A percentile compares a stretch with the other conserved stretches of the same genome.
Conservation (phyloP, 92 coral and sea anemone genomes). For the Actinostola sp. region DNA sequence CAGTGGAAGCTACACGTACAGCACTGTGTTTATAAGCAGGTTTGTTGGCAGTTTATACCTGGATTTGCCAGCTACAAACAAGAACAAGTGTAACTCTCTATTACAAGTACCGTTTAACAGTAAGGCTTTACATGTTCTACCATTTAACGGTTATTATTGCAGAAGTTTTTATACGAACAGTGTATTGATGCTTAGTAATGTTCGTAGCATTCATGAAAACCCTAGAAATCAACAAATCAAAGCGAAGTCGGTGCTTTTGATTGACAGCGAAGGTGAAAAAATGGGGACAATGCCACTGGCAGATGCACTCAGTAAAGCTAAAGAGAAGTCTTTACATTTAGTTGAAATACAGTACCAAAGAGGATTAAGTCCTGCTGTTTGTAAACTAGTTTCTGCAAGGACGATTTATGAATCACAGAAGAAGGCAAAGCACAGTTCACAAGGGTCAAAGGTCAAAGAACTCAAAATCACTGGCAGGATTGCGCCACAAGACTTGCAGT, state of each 20-base stretch:
- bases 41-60: no score
- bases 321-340: constrained; percentile 40
- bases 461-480: constrained; percentile 51
- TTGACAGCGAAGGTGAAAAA: constrained; percentile 51
- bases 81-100: no score
- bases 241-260: constrained; percentile 33
- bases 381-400: constrained; percentile 42
- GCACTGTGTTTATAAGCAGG: no score
- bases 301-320: constrained; percentile 50
- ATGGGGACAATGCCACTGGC: constrained; percentile 35
- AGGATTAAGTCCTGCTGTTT: constrained; percentile 39
- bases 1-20: no score
- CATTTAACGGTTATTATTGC: neutral
- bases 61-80: no score
- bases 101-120: no score
- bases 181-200: neutral
- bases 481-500: constrained; percentile 68
- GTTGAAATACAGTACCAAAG: constrained; percentile 52
- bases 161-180: constrained; percentile 13
- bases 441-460: constrained; percentile 47
- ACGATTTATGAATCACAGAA: constrained; percentile 30
- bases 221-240: constrained; percentile 37
- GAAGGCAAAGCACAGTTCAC: constrained; percentile 42
- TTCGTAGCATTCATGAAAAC: constrained; percentile 24
- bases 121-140: neutral